phyloP scores from a whole-genome alignment of 2,113 vertebrate species.

The Entomyzon cyanotis region DNA sequence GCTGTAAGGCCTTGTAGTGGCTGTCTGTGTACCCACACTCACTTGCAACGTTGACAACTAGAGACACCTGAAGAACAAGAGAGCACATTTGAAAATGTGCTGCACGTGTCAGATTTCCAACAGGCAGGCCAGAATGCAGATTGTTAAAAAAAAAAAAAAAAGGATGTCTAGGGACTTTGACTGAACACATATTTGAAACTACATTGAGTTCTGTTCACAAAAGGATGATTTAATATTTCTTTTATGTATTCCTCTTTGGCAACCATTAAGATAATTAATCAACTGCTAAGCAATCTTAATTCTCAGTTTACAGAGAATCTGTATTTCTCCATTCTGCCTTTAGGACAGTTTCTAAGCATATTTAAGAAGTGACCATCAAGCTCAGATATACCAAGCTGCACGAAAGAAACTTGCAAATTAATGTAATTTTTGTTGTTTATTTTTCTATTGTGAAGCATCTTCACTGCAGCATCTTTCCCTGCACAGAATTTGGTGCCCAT shows the following conservation, averaged over 20 bases:
- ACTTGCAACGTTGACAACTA: slow-evolving; percentile 95
- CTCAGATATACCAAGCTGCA: background rate
- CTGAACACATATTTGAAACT: background rate
- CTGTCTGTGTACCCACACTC: slow-evolving; percentile 93
- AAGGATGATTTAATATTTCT: background rate
- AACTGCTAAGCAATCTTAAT: background rate
- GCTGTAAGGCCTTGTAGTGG: slow-evolving; percentile 90
- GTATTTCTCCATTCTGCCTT: background rate
- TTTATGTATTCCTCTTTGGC: background rate
- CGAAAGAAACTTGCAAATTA: background rate
- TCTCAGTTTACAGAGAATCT: background rate
- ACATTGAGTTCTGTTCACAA: background rate
- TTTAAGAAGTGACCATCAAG: background rate
- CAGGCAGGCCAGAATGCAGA: background rate
- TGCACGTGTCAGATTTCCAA: background rate
- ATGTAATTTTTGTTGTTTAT: background rate
- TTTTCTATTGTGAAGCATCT: background rate
- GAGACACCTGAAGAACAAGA: slow-evolving; percentile 80
- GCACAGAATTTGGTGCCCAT: background rate
- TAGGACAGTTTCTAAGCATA: background rate
- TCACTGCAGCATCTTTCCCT: background rate
- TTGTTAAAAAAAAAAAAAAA: background rate
- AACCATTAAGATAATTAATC: background rate
- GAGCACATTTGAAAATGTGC: background rate
- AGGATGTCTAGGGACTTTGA: background rate